A percentile compares a stretch with the other conserved stretches of the same genome.
Evolutionary conservation across 2,888 invertebrate genomes (phyloP).

Genomic region (Campoplex nolae): DNA sequence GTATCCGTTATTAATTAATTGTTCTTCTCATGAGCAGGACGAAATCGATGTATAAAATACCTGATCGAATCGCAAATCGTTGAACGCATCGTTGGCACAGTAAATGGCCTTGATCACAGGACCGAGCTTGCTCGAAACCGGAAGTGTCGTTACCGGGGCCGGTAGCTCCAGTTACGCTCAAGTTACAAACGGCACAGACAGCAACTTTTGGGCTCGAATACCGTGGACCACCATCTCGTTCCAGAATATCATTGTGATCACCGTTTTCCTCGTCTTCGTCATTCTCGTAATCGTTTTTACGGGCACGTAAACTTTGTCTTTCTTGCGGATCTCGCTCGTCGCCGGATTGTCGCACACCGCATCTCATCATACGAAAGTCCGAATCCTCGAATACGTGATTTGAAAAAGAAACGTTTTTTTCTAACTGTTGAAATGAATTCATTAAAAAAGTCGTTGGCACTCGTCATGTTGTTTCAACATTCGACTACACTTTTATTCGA

Average conservation of each 20-base stretch:
- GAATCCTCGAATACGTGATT: conserved; percentile 42
- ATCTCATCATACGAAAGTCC: conserved; percentile 56
- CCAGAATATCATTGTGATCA: conserved; percentile 62
- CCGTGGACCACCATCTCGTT: conserved; percentile 16
- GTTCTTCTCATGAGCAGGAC: background rate
- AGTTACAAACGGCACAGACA: conserved; percentile 76
- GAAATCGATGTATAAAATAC: conserved; percentile 64
- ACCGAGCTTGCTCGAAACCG: conserved; percentile 71
- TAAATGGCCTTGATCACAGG: conserved; percentile 76
- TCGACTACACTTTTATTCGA: too few species aligned
- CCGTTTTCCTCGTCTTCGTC: conserved; percentile 68
- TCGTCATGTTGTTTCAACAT: too few species aligned
- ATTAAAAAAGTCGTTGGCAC: too few species aligned
- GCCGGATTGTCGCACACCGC: conserved; percentile 54
- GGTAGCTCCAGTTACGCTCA: conserved; percentile 70
- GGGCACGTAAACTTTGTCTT: conserved; percentile 37
- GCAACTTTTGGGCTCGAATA: conserved; percentile 58
- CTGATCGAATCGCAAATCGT: conserved; percentile 76
- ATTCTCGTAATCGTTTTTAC: conserved; percentile 52
- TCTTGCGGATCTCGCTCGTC: conserved; percentile 55
- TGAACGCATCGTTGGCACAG: conserved; percentile 79
- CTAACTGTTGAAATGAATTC: too few species aligned
- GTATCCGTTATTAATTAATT: background rate
- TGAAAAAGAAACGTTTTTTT: background rate
- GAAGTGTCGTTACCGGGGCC: conserved; percentile 64